Evolutionary conservation across 2,888 invertebrate species (phyloP), one percentile per base, ranked within the genome.

Genomic region (Chymomyza fuscimana): DNA sequence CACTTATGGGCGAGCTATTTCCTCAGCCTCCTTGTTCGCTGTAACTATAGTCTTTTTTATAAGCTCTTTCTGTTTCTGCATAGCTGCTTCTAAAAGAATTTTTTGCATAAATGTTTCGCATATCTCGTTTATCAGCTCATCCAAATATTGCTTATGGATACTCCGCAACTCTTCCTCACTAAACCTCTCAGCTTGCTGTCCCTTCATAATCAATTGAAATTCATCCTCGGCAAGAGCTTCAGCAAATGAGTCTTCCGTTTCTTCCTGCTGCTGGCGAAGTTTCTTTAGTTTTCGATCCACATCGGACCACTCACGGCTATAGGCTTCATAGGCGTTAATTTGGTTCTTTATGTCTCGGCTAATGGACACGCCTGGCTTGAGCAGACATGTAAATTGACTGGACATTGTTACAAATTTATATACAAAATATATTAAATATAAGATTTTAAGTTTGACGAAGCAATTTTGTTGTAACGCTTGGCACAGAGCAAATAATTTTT

Each of bases 211-310:
- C 9, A 73, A 77, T 29, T 82, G 80, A 1, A 79, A 80, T 6
- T 83, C 83, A 7, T 82, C 72, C 16, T 84, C 83, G 60, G 86
- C 82, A 67, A 82, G 19, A 0, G 73, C 74, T n/a, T 83, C 83
- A 25, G 83, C 82, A 5, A 83, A 51, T 54, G 67, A 62, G 19
- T 86, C 74, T 61, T 83, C 83, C n/a, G 74, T 70, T 3, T 61
- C 67, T 4, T 74, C 73, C 65, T 79, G 83, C 9, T 82, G 66
- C 56, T 74, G 69, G 15, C 84, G 82, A n/a, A 83, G 58, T 2
- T 5, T 29, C 1, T 3, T 10, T 7, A 83, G 64, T 0, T 77
- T 82, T 9, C 16, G 10, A 15, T 86, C 80, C 54, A 86, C 19
- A 4, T 76, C 67, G 15, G 19, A n/a, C 60, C 69, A 66, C 7